Evolutionary conservation across 2,113 vertebrate genomes (phyloP).

Genomic region (Actenoides hombroni): DNA sequence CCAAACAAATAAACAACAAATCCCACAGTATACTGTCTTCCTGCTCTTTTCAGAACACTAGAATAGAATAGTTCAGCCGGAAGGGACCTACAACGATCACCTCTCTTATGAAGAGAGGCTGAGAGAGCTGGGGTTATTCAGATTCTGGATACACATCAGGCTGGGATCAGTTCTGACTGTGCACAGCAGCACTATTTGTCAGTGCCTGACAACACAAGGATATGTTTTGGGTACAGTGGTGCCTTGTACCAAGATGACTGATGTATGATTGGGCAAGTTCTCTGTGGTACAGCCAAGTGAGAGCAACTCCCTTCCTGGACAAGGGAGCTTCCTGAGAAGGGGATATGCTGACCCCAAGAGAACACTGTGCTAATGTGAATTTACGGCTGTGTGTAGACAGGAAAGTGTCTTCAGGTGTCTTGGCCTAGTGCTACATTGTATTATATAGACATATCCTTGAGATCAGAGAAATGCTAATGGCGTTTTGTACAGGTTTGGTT

Average conservation of each 20-base stretch:
- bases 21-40: neutral
- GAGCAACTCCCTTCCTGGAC: neutral
- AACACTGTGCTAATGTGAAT: neutral
- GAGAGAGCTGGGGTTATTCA: neutral
- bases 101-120: neutral
- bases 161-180: neutral
- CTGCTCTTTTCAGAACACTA: neutral
- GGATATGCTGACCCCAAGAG: neutral
- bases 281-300: neutral
- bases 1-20: neutral
- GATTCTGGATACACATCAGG: neutral
- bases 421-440: neutral
- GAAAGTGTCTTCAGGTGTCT: neutral
- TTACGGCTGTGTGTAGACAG: neutral
- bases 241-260: neutral
- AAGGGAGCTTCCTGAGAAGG: neutral
- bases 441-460: neutral
- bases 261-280: neutral
- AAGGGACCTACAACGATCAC: neutral
- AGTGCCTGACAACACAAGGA: neutral
- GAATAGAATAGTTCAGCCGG: neutral
- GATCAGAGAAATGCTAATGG: neutral
- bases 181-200: neutral
- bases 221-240: neutral
- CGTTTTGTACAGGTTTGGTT: neutral